phyloP scores from a whole-genome alignment of 2,888 invertebrate species.

The Temnothorax rugatulus region DNA sequence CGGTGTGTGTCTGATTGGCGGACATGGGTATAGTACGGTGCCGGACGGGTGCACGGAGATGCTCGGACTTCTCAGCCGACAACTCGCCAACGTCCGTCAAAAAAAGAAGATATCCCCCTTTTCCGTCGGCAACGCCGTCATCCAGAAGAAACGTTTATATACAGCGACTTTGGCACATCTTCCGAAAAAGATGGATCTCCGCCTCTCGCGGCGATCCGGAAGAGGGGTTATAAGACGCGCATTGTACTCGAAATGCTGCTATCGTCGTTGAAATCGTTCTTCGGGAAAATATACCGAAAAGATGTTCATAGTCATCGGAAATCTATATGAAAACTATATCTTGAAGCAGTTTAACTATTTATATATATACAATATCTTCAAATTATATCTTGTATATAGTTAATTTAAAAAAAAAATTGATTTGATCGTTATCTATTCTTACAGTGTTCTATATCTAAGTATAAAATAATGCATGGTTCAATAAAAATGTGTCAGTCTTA shows the following conservation, averaged over 20 bases:
- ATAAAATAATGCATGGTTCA: too few species aligned
- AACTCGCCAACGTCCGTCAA: slow-evolving; percentile 69
- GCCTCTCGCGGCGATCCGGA: slow-evolving; percentile 60
- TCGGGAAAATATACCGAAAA: neutral
- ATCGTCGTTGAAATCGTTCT: slow-evolving; percentile 40
- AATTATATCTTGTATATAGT: too few species aligned
- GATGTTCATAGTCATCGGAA: neutral
- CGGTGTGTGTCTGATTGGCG: slow-evolving; percentile 59
- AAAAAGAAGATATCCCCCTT: slow-evolving; percentile 59
- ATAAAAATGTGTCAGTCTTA: neutral
- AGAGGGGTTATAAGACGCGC: slow-evolving; percentile 8
- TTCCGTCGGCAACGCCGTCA: slow-evolving; percentile 53
- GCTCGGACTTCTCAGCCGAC: slow-evolving; percentile 50
- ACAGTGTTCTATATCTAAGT: too few species aligned
- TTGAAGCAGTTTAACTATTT: too few species aligned
- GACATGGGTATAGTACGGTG: slow-evolving; percentile 32
- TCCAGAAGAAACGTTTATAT: slow-evolving; percentile 70
- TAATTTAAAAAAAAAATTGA: too few species aligned
- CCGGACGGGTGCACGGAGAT: slow-evolving; percentile 33
- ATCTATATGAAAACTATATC: neutral
- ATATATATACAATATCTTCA: too few species aligned
- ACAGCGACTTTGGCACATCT: slow-evolving; percentile 75
- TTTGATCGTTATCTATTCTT: too few species aligned
- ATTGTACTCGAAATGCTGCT: slow-evolving; percentile 41
- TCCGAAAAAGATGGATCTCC: slow-evolving; percentile 73